Percentiles rank a stretch among this genome's conserved stretches.
phyloP scores from a whole-genome alignment of 2,797 vertebrate genomes.

The Pseudochirops cupreus region DNA sequence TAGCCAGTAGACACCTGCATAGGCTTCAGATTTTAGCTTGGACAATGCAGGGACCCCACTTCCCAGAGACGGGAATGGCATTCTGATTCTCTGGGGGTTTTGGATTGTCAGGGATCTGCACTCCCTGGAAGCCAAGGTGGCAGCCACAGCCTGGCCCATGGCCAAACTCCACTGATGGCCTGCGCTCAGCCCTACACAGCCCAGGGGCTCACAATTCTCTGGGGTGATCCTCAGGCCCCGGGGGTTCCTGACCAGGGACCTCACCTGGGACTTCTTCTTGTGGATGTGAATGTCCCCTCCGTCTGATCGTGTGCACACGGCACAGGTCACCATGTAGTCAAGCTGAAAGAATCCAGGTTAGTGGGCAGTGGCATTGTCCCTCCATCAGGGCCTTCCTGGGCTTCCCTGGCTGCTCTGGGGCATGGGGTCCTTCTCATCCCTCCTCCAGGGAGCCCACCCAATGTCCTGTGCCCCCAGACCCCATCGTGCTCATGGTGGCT shows the following conservation, averaged over 20 bases:
- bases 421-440: neutral
- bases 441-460: too few relatives aligned
- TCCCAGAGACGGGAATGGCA: neutral
- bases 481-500: too few relatives aligned
- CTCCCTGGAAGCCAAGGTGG: neutral
- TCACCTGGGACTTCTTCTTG: slow-evolving; percentile 98
- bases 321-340: slow-evolving; percentile 98
- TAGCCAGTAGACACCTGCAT: too few relatives aligned
- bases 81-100: too few relatives aligned
- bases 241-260: slow-evolving; percentile 28
- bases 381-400: accelerated
- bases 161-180: too few relatives aligned
- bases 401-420: too few relatives aligned
- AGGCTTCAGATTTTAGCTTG: too few relatives aligned
- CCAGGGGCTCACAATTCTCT: too few relatives aligned
- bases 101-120: too few relatives aligned
- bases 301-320: slow-evolving; percentile 96
- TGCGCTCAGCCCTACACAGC: too few relatives aligned
- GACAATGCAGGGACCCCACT: neutral
- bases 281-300: slow-evolving; percentile 98
- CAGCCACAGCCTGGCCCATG: too few relatives aligned
- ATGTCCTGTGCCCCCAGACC: accelerated
- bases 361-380: neutral
- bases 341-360: slow-evolving; percentile 85
- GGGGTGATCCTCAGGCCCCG: accelerated